Conservation (phyloP, 2,888 invertebrate species). For the Tetranychus truncatus region DNA sequence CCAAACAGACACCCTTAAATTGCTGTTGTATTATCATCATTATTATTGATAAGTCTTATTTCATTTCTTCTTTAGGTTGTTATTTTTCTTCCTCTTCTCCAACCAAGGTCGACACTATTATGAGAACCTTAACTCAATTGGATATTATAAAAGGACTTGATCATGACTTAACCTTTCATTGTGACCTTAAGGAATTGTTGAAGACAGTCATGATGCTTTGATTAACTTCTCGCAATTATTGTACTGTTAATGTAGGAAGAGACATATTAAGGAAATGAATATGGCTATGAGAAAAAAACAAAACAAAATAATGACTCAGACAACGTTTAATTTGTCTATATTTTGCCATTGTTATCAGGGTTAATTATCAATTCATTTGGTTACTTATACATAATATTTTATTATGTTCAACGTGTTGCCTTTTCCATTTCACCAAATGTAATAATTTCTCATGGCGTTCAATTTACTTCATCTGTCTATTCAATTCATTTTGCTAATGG, state of each 20-base stretch:
- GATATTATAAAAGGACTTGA: background rate
- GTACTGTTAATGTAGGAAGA: background rate
- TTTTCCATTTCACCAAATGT: no score
- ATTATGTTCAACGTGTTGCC: no score
- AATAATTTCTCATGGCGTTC: no score
- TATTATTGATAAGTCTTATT: no score
- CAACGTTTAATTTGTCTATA: background rate
- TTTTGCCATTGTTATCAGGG: background rate
- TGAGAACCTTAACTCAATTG: background rate
- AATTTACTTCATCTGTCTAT: no score
- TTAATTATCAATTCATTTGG: no score
- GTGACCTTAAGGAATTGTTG: background rate
- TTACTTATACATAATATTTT: no score
- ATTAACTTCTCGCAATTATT: background rate
- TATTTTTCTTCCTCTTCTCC: background rate
- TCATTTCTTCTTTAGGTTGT: no score
- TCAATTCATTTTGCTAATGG: no score
- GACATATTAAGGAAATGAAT: background rate
- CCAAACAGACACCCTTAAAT: background rate
- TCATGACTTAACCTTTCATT: background rate
- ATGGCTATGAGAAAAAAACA: background rate
- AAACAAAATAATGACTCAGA: background rate
- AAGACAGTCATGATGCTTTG: background rate
- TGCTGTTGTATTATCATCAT: background rate
- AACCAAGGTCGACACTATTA: background rate